Conservation (phyloP, 2,888 invertebrate species). For the Spatulosminthurus flaviceps region DNA sequence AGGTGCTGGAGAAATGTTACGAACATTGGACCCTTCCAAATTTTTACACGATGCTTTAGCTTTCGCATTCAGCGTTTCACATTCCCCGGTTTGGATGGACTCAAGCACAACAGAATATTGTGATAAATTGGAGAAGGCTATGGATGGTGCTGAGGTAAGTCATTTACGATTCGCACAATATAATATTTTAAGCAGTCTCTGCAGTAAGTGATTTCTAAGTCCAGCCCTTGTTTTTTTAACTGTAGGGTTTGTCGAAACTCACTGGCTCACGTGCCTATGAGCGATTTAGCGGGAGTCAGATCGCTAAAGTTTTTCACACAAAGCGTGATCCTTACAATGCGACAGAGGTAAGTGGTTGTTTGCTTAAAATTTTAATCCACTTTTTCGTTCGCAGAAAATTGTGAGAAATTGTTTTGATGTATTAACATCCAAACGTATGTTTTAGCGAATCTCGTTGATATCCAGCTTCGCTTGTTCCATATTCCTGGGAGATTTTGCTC, state of each 20-base stretch:
- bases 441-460: slow-evolving; percentile 86
- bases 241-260: slow-evolving; percentile 77
- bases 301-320: slow-evolving; percentile 83
- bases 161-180: slow-evolving; percentile 27
- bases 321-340: slow-evolving; percentile 76
- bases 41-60: slow-evolving; percentile 85
- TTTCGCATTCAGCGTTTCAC: slow-evolving; percentile 78
- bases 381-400: no score
- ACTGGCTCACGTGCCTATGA: slow-evolving; percentile 90
- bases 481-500: slow-evolving; percentile 85
- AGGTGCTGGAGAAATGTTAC: slow-evolving; percentile 75
- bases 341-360: slow-evolving; percentile 77
- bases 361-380: no score
- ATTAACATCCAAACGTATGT: slow-evolving; percentile 55
- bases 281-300: slow-evolving; percentile 92
- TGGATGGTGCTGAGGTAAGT: slow-evolving; percentile 79
- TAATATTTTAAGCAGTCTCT: background rate
- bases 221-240: slow-evolving; percentile 57
- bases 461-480: slow-evolving; percentile 92
- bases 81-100: slow-evolving; percentile 98
- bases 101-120: slow-evolving; percentile 83
- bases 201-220: background rate
- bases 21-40: slow-evolving; percentile 75
- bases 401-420: background rate
- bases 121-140: slow-evolving; percentile 78